Evolutionary conservation across 2,113 vertebrate species (phyloP).

Genomic region (Circaetus gallicus): DNA sequence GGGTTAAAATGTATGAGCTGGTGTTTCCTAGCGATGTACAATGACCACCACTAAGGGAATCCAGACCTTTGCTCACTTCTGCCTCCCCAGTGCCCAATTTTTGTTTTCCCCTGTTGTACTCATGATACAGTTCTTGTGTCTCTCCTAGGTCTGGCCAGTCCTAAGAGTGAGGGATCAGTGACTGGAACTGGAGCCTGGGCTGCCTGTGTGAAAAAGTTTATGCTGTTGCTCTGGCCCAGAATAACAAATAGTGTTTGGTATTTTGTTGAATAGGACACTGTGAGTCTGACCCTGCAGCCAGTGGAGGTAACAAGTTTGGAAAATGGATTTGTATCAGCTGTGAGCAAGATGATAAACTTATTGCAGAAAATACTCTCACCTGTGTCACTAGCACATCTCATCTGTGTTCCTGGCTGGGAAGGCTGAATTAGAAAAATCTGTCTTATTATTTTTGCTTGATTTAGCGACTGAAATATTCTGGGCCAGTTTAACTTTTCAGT

Average conservation of each 20-base stretch:
- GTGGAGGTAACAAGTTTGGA: not conserved
- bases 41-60: rapidly evolving
- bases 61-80: not conserved
- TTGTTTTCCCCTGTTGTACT: not conserved
- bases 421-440: not conserved
- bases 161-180: not conserved
- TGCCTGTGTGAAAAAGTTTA: not conserved
- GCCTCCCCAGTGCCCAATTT: not conserved
- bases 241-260: not conserved
- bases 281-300: not conserved
- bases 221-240: not conserved
- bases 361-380: not conserved
- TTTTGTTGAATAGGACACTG: not conserved
- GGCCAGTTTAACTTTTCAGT: not conserved
- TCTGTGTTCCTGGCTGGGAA: not conserved
- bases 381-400: not conserved
- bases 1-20: not conserved
- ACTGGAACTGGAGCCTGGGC: not conserved
- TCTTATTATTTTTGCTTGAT: not conserved
- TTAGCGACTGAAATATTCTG: not conserved
- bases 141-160: not conserved
- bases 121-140: not conserved
- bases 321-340: not conserved
- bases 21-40: not conserved
- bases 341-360: not conserved